phyloP scores from a whole-genome alignment of 2,113 vertebrate species.

The Sceloporus tristichus region DNA sequence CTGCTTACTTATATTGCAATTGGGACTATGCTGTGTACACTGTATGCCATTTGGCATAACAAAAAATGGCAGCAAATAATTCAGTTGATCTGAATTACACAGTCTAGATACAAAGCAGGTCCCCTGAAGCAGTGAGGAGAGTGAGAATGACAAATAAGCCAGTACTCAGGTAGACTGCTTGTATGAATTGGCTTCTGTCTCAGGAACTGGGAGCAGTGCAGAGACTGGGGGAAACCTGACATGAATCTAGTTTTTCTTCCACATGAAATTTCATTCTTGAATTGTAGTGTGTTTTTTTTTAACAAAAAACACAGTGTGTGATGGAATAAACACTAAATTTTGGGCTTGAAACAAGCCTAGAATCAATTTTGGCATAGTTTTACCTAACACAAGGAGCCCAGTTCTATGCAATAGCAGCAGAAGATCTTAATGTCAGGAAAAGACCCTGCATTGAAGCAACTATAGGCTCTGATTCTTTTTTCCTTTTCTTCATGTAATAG shows the following conservation, averaged over 20 bases:
- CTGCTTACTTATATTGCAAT: background rate
- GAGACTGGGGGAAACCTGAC: background rate
- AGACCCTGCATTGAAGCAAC: background rate
- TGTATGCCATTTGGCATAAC: background rate
- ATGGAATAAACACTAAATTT: background rate
- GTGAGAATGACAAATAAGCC: too few relatives aligned
- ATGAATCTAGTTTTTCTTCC: background rate
- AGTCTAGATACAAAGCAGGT: too few relatives aligned
- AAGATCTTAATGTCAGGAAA: background rate
- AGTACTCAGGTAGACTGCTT: too few relatives aligned
- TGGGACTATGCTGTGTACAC: too few relatives aligned
- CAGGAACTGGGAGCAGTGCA: background rate
- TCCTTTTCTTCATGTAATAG: too few relatives aligned
- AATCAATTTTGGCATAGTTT: background rate
- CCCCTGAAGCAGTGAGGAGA: background rate
- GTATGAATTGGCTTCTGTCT: background rate
- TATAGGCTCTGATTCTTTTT: background rate
- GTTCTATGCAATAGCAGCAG: background rate
- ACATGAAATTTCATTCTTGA: background rate
- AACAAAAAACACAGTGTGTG: background rate
- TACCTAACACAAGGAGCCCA: background rate
- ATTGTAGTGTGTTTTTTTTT: background rate
- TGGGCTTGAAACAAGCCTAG: background rate
- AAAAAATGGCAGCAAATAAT: background rate
- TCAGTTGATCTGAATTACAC: background rate